A percentile compares a stretch with the other conserved stretches of the same genome.
phyloP scores from a whole-genome alignment of 2,888 invertebrate genomes.

The Drosophila fungiperda region DNA sequence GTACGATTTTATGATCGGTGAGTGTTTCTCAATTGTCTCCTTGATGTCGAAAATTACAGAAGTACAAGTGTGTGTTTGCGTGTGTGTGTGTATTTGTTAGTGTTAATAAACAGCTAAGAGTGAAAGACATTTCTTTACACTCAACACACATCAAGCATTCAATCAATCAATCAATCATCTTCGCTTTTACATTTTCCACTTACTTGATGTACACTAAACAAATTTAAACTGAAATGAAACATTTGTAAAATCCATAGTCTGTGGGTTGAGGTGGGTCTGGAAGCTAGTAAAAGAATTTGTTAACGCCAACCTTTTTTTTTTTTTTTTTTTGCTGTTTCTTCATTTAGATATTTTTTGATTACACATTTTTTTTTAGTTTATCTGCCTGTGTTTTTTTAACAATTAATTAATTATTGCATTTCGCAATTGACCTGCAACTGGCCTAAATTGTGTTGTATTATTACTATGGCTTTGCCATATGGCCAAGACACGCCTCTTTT shows the following conservation, averaged over 20 bases:
- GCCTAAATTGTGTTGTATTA: not conserved
- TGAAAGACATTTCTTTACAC: not conserved
- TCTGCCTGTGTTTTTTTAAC: not conserved
- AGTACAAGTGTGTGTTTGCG: constrained; percentile 8
- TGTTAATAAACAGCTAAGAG: not conserved
- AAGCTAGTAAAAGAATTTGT: not conserved
- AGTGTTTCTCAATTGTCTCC: constrained; percentile 38
- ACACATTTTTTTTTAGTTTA: not conserved
- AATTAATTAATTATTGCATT: not conserved
- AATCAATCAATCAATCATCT: not conserved
- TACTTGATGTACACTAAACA: not conserved
- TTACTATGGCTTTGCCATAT: not conserved
- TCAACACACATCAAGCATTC: not conserved
- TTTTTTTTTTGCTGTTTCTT: not conserved
- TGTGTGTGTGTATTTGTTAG: constrained; percentile 12
- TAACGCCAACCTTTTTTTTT: not conserved
- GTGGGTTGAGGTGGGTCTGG: not conserved
- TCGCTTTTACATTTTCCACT: not conserved
- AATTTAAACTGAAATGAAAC: not conserved
- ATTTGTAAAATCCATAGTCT: not conserved
- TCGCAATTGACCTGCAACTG: not conserved
- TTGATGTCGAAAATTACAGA: constrained; percentile 5
- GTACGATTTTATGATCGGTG: constrained; percentile 65
- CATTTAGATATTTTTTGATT: too few relatives aligned
- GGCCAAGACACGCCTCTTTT: not conserved